Base-by-base conservation (phyloP, 2,888 invertebrate genomes). In the Polymixis flavicincta region DNA sequence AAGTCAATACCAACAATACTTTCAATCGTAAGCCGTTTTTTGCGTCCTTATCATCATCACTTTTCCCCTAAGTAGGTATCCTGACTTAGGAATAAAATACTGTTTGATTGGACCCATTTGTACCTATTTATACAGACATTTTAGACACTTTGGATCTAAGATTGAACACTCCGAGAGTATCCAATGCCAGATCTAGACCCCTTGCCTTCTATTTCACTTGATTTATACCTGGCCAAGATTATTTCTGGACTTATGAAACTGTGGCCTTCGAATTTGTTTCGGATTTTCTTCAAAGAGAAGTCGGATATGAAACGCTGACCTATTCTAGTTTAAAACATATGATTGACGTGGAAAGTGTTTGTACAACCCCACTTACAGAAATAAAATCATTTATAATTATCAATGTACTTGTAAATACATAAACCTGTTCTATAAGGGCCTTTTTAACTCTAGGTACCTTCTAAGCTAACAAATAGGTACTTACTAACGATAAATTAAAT, bases 1-100 rank as follows among this genome's bases (percentile, higher is more conserved):
- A 89, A 77, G 82, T 89, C 57, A 88, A 92, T 82, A 78, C 90
- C 25, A 91, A 89, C 65, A 87, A 81, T 25, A 73, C 82, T 45
- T 83, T 79, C 11, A 88, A 86, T 71, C 78, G 90, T 92, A 82
- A 89, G 90, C 66, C 0, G 17, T 50, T 71, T 70, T 69, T 70
- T 76, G 82, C 55, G 50, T 72, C 50, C 32, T 65, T 61, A 42
- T 19, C 57, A 28, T 19, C 57, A 50, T 52, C 17, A n/a, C 14
- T 14, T 59, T 70, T 28, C 11, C 14, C 25, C 0, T 50, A n/a
- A 32, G 17, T 50, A 61, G 32, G 11, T 48, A 50, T 8, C 14
- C 48, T 14, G 28, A 17, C 11, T 50, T 13, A 55, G 48, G 25
- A 22, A 42, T 37, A 6, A n/a, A 19, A 28, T 28, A 13, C 19